Base-by-base conservation (phyloP, 2,888 invertebrate species). In the Harpalus rufipes region DNA sequence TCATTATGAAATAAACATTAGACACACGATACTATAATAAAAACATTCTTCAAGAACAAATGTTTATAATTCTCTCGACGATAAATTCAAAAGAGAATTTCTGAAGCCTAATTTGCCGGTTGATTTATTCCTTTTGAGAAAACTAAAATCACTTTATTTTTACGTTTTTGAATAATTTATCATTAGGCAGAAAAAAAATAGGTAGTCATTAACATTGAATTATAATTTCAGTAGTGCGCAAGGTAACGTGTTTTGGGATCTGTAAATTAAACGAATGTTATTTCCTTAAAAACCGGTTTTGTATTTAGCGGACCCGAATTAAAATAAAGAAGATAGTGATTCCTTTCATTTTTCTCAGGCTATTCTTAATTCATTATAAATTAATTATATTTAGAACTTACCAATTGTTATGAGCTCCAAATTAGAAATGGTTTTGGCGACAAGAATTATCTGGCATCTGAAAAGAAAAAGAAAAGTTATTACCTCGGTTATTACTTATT, bases 231-330 rank as follows among this genome's bases (percentile, higher is more conserved):
- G 68, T 81, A 81, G 72, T 68, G 68, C 56, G 68, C 56, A 81
- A 44, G 81, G 65, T 81, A 63, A 63, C 81, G 81, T 68, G 21
- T 68, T 68, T 68, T 21, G 25, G 65, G 68, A 72, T 81, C 81
- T 14, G 81, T 81, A 81, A 81, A 81, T 72, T 81, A 81, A 68
- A 81, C 44, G 51, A 81, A 81, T 81, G 68, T 72, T 65, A 81
- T 81, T 81, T 68, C 65, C 72, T 56, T 14, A 58, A 68, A 81
- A 81, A 81, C 81, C 81, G 81, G 81, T 81, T 74, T 10, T 12
- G 16, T 61, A 58, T 41, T 51, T 61, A 79, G 32, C 59, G 5
- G 58, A 32, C 25, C 51, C 18, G 59, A 41, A 58, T 61, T 79
- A 79, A 59, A 58, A 79, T 79, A 78, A 10, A n/a, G 16, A 79